These are phyloP conservation scores for Craterocephalus amniculus DNA, from an alignment of 2,797 vertebrate genomes.

Conservation along the genomic window DNA sequence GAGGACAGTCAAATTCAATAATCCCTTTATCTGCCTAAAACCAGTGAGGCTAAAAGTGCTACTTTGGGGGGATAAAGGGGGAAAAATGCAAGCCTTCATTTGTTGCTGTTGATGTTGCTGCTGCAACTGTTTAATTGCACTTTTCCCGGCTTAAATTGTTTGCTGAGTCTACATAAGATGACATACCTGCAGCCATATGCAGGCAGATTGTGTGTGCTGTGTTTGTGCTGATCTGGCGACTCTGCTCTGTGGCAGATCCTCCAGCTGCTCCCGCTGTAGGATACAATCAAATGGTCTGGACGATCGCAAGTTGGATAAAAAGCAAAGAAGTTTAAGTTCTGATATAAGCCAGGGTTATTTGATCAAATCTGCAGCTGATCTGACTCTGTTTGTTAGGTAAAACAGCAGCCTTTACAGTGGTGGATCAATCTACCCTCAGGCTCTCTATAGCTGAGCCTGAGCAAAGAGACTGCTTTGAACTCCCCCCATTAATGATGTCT, in stretches of 20 bases:
- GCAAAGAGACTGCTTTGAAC: conserved; percentile 39
- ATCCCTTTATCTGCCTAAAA: conserved; percentile 3
- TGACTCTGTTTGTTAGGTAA: conserved; percentile 10
- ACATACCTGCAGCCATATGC: conserved; percentile 14
- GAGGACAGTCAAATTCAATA: not conserved
- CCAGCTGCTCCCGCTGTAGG: conserved; percentile 39
- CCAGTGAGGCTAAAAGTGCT: not conserved
- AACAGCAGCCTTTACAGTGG: conserved; percentile 1
- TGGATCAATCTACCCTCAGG: conserved; percentile 12
- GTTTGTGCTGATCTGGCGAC: conserved; percentile 33
- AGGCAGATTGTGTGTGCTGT: conserved; percentile 29
- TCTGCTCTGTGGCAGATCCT: not conserved
- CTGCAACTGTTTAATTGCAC: not conserved
- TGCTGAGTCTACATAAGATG: not conserved
- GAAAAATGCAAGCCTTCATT: no score
- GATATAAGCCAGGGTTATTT: conserved; percentile 22
- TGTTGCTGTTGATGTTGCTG: no score
- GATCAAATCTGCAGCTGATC: conserved; percentile 20
- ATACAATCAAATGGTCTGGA: conserved; percentile 24
- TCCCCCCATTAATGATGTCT: conserved; percentile 27
- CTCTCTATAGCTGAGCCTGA: conserved; percentile 22
- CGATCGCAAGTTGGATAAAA: conserved; percentile 11
- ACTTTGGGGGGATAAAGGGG: not conserved
- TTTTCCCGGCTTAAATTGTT: not conserved
- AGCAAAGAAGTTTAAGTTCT: conserved; percentile 12